Conservation (phyloP, 1,140 invertebrate genomes). For the Reticulitermes speratus region DNA sequence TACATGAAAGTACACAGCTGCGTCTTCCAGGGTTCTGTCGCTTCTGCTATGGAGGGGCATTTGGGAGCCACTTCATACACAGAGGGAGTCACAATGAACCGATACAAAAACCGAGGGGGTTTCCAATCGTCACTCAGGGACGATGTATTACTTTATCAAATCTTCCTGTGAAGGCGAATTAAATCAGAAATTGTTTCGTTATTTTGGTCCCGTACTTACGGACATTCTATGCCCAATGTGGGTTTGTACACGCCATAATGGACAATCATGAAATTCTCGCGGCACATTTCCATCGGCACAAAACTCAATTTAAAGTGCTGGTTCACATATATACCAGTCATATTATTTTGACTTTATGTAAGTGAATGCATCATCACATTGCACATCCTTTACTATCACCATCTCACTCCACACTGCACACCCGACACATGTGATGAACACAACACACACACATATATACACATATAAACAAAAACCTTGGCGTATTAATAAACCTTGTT, state of each 20-base stretch:
- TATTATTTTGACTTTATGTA: not conserved
- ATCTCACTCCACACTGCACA: not conserved
- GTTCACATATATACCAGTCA: not conserved
- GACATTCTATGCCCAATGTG: not conserved
- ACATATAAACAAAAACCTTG: not conserved
- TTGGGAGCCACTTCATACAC: constrained; percentile 49
- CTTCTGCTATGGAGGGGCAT: constrained; percentile 42
- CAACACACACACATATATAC: not conserved
- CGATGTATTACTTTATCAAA: not conserved
- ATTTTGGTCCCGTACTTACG: not conserved
- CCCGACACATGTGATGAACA: not conserved
- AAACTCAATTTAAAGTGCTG: not conserved
- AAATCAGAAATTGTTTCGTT: not conserved
- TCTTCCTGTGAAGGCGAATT: too few relatives aligned
- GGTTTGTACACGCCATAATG: not conserved
- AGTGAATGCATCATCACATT: not conserved
- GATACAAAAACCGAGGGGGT: not conserved
- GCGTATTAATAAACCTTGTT: not conserved
- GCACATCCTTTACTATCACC: not conserved
- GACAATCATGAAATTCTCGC: not conserved
- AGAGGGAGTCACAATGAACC: not conserved
- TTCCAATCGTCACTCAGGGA: not conserved
- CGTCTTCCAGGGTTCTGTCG: constrained; percentile 38
- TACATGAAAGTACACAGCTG: constrained; percentile 59
- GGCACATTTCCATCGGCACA: not conserved